phyloP scores from a whole-genome alignment of 2,888 invertebrate species.

The Willowsia nigromaculata region DNA sequence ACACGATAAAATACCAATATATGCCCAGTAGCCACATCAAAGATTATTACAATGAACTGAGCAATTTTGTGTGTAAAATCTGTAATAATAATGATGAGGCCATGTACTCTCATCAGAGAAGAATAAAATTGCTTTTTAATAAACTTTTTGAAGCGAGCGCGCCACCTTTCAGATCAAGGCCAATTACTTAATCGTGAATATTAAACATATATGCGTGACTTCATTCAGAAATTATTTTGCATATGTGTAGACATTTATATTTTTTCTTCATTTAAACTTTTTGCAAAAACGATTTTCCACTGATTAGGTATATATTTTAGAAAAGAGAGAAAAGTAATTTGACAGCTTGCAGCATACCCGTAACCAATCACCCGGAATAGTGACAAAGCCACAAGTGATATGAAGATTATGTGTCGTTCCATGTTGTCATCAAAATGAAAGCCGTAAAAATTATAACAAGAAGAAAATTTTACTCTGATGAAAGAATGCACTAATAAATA shows the following conservation, averaged over 20 bases:
- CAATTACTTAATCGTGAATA: slow-evolving; percentile 62
- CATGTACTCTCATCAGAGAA: background rate
- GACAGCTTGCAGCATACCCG: too few species aligned
- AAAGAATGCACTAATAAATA: too few species aligned
- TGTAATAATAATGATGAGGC: background rate
- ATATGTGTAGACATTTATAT: background rate
- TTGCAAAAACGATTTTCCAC: too few species aligned
- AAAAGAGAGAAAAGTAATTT: too few species aligned
- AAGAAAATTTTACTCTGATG: too few species aligned
- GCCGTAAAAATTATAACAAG: too few species aligned
- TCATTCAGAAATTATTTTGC: slow-evolving; percentile 25
- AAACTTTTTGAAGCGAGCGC: background rate
- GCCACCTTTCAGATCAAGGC: slow-evolving; percentile 23
- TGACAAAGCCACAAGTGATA: too few species aligned
- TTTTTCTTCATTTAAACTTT: background rate
- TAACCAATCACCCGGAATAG: too few species aligned
- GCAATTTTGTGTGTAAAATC: background rate
- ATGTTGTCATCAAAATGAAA: too few species aligned
- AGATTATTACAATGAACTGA: background rate
- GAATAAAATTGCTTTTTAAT: slow-evolving; percentile 40
- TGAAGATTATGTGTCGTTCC: too few species aligned
- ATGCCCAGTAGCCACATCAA: slow-evolving; percentile 44
- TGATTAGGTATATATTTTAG: too few species aligned
- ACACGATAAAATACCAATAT: slow-evolving; percentile 46
- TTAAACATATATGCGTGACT: slow-evolving; percentile 46